These are phyloP conservation scores for Diprion similis DNA, from an alignment of 1,140 invertebrate species.

Conservation along the genomic window DNA sequence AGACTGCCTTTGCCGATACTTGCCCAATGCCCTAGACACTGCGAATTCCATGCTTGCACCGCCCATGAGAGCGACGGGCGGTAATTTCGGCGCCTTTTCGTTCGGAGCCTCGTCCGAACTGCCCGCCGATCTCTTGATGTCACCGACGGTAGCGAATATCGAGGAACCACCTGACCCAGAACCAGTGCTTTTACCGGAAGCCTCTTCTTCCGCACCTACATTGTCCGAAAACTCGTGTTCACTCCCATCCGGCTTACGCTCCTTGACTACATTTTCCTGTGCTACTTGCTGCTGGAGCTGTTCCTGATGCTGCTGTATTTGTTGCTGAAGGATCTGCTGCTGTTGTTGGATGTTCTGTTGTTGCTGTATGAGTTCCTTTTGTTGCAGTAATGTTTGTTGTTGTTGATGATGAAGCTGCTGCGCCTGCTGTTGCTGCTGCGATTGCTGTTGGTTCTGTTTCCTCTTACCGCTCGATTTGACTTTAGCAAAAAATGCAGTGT, in stretches of 20 bases:
- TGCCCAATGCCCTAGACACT: slow-evolving; percentile 81
- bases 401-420: slow-evolving; percentile 42
- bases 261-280: slow-evolving; percentile 50
- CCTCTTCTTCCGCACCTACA: slow-evolving; percentile 62
- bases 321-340: slow-evolving; percentile 51
- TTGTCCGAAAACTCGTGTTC: slow-evolving; percentile 65
- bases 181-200: slow-evolving; percentile 65
- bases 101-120: slow-evolving; percentile 59
- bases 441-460: slow-evolving; percentile 58
- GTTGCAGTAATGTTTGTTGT: slow-evolving; percentile 30
- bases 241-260: slow-evolving; percentile 42
- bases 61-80: slow-evolving; percentile 63
- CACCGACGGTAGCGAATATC: slow-evolving; percentile 77
- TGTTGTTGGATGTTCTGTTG: slow-evolving; percentile 46
- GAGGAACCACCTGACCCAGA: slow-evolving; percentile 67
- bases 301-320: slow-evolving; percentile 51
- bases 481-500: slow-evolving; percentile 69
- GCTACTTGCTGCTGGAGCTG: slow-evolving; percentile 45
- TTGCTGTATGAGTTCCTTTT: slow-evolving; percentile 23
- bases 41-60: slow-evolving; percentile 82
- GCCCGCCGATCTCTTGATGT: slow-evolving; percentile 68
- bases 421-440: slow-evolving; percentile 54
- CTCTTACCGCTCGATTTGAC: slow-evolving; percentile 63
- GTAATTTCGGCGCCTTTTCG: slow-evolving; percentile 64
- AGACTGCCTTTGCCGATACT: slow-evolving; percentile 80